Evolutionary conservation across 2,888 invertebrate genomes (phyloP).

Genomic region (Lasioglossum calceatum): DNA sequence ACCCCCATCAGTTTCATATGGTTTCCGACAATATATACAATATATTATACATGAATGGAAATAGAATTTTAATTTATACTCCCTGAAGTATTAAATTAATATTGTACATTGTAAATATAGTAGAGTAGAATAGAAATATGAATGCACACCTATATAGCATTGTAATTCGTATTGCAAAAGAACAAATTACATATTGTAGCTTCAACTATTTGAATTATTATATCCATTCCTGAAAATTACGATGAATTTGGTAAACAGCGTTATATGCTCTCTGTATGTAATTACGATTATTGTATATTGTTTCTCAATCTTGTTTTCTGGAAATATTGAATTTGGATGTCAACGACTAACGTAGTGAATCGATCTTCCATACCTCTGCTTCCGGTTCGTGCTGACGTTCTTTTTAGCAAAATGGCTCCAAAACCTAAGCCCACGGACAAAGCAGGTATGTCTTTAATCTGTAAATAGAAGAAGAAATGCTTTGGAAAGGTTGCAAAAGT

Average conservation of each 20-base stretch:
- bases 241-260: not conserved
- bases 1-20: not conserved
- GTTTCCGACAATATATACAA: not conserved
- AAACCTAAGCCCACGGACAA: constrained; percentile 93
- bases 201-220: not conserved
- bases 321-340: constrained; percentile 22
- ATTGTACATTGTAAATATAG: not conserved
- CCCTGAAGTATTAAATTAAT: not conserved
- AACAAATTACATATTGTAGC: not conserved
- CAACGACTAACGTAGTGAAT: constrained; percentile 58
- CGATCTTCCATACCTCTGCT: constrained; percentile 15
- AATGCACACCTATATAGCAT: too few species aligned
- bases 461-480: constrained; percentile 6
- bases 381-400: constrained; percentile 70
- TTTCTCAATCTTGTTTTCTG: not conserved
- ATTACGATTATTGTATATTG: not conserved
- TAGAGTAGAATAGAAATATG: not conserved
- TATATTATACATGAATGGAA: not conserved
- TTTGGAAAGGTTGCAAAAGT: not conserved
- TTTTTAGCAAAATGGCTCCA: constrained; percentile 92
- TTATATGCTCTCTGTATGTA: not conserved
- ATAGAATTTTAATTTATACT: not conserved
- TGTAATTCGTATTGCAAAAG: constrained; percentile 11
- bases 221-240: not conserved
- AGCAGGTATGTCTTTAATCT: constrained; percentile 87